A percentile compares a stretch with the other conserved stretches of the same genome.
Evolutionary conservation across 2,113 vertebrate species (phyloP).

Genomic region (Tursiops truncatus): DNA sequence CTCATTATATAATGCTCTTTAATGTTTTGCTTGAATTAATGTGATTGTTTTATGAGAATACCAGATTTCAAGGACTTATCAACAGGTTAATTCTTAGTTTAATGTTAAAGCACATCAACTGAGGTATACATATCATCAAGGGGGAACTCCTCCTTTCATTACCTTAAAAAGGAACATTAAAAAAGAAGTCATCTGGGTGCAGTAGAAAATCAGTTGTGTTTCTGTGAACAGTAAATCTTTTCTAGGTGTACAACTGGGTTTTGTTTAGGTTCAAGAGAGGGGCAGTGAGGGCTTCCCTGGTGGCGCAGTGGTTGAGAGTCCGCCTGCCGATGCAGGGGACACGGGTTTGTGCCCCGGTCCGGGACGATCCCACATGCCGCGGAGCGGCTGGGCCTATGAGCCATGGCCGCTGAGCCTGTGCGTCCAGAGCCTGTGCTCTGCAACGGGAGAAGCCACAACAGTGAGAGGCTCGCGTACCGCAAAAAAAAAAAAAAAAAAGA

Average conservation of each 20-base stretch:
- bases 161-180: conserved; percentile 37
- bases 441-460: too few species aligned
- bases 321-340: too few species aligned
- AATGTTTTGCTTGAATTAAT: conserved; percentile 67
- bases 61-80: conserved; percentile 29
- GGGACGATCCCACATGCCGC: too few species aligned
- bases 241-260: conserved; percentile 10
- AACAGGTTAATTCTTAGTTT: conserved; percentile 31
- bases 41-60: conserved; percentile 57
- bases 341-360: accelerated
- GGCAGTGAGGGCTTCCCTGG: neutral
- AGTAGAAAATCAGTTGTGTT: conserved; percentile 40
- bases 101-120: conserved; percentile 4
- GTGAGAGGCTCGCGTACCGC: too few species aligned
- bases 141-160: conserved; percentile 20
- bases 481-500: too few species aligned
- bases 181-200: conserved; percentile 14
- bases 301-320: too few species aligned
- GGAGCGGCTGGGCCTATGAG: too few species aligned
- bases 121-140: neutral
- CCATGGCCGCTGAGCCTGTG: too few species aligned
- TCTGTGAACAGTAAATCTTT: conserved; percentile 62
- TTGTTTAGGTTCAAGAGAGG: conserved; percentile 47
- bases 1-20: conserved; percentile 58
- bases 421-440: too few species aligned